Evolutionary conservation across 2,888 invertebrate species (phyloP).

Genomic region (Quadriops clusia): DNA sequence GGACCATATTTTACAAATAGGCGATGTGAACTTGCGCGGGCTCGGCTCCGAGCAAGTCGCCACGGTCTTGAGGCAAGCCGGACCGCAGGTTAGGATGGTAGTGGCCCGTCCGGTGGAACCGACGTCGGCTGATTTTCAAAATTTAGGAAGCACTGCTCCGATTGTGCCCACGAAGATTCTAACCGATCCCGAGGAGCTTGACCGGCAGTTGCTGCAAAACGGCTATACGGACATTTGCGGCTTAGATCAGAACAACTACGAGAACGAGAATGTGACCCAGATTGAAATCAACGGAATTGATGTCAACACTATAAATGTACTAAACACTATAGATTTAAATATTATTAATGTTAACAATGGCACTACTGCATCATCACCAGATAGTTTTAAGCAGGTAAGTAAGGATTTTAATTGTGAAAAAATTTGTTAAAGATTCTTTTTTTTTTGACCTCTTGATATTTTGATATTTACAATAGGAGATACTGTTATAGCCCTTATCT

Average conservation of each 20-base stretch:
- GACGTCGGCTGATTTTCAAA: slow-evolving; percentile 61
- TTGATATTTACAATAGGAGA: too few species aligned
- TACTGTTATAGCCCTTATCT: too few species aligned
- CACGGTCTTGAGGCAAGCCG: slow-evolving; percentile 59
- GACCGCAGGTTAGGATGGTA: slow-evolving; percentile 68
- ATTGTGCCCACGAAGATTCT: slow-evolving; percentile 87
- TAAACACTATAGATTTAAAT: slow-evolving; percentile 19
- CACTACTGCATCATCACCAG: slow-evolving; percentile 25
- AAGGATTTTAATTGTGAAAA: too few species aligned
- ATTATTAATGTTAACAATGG: slow-evolving; percentile 18
- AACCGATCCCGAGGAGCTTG: slow-evolving; percentile 81
- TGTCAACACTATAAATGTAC: slow-evolving; percentile 16
- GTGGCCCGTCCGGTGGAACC: slow-evolving; percentile 89
- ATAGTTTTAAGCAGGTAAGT: slow-evolving; percentile 23
- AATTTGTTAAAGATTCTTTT: too few species aligned
- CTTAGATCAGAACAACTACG: slow-evolving; percentile 12
- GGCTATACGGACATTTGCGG: slow-evolving; percentile 42
- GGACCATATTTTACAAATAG: slow-evolving; percentile 94
- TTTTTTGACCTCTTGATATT: too few species aligned
- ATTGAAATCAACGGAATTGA: slow-evolving; percentile 15
- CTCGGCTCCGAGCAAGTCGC: slow-evolving; percentile 93
- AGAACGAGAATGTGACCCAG: slow-evolving; percentile 15
- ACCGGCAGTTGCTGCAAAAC: slow-evolving; percentile 70
- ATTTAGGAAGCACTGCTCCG: slow-evolving; percentile 64
- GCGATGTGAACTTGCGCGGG: slow-evolving; percentile 87